Percentiles rank a stretch among this genome's conserved stretches.
Evolutionary conservation across 1,140 invertebrate species (phyloP).

Genomic region (Antheraea mylitta): DNA sequence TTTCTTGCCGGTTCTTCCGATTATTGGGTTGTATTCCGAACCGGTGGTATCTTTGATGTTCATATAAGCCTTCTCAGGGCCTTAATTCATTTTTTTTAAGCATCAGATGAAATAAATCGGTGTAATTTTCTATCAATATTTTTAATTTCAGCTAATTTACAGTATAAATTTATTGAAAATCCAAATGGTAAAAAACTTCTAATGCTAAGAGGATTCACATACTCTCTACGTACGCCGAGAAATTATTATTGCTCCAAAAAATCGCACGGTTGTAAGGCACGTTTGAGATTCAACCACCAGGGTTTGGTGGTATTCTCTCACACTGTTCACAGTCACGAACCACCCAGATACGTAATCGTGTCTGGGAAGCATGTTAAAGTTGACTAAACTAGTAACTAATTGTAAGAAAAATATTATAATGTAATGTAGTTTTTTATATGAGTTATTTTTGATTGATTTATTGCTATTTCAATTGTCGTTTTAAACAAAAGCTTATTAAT

Average conservation of each 20-base stretch:
- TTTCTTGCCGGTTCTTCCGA: too few relatives aligned
- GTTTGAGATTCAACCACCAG: not conserved
- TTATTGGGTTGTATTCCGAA: too few relatives aligned
- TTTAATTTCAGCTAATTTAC: not conserved
- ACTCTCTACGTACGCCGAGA: not conserved
- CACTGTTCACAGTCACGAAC: not conserved
- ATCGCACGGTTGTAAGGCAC: not conserved
- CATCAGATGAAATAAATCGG: too few relatives aligned
- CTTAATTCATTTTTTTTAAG: too few relatives aligned
- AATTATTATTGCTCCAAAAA: constrained; percentile 8
- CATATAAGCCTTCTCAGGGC: too few relatives aligned
- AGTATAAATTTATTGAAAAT: not conserved
- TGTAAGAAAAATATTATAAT: not conserved
- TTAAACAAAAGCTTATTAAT: too few relatives aligned
- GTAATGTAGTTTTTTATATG: too few relatives aligned
- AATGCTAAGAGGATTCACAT: constrained; percentile 3
- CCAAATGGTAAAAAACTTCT: not conserved
- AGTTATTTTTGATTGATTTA: too few relatives aligned
- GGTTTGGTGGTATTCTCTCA: not conserved
- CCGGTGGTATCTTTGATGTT: too few relatives aligned
- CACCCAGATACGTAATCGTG: not conserved
- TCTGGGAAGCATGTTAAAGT: not conserved
- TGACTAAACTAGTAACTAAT: not conserved
- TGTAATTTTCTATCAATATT: not conserved
- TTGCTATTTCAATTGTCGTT: too few relatives aligned